Conservation (phyloP, 2,113 vertebrate species). For the Phoxinus phoxinus region DNA sequence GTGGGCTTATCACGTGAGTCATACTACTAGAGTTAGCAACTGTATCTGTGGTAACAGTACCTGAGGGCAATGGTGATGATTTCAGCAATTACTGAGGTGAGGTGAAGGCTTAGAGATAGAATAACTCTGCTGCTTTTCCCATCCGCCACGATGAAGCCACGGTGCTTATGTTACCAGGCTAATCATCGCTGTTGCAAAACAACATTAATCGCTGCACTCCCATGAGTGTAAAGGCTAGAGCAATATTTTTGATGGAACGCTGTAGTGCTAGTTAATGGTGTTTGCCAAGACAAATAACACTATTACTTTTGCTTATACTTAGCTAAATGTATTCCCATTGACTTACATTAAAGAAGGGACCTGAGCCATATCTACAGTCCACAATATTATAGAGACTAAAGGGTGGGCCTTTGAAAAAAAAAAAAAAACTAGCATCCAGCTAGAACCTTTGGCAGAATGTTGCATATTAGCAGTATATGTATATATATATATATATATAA, state of each 20-base stretch:
- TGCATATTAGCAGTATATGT: too few relatives aligned
- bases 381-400: background rate
- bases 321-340: background rate
- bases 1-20: constrained; percentile 29
- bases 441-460: too few relatives aligned
- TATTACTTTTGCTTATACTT: background rate
- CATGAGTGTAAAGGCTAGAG: background rate
- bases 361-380: background rate
- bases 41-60: constrained; percentile 42
- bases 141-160: constrained; percentile 2
- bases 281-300: constrained; percentile 2
- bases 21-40: constrained; percentile 20
- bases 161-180: background rate
- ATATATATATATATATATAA: too few relatives aligned
- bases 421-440: background rate
- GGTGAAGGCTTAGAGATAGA: constrained; percentile 24
- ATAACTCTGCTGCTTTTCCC: constrained; percentile 29
- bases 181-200: background rate
- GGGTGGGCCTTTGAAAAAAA: background rate
- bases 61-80: constrained; percentile 31
- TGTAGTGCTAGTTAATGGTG: background rate
- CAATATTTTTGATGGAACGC: background rate
- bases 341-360: background rate
- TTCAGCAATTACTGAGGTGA: constrained; percentile 39
- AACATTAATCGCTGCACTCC: constrained; percentile 14